Conservation (phyloP, 2,113 vertebrate species). For the Balaeniceps rex region DNA sequence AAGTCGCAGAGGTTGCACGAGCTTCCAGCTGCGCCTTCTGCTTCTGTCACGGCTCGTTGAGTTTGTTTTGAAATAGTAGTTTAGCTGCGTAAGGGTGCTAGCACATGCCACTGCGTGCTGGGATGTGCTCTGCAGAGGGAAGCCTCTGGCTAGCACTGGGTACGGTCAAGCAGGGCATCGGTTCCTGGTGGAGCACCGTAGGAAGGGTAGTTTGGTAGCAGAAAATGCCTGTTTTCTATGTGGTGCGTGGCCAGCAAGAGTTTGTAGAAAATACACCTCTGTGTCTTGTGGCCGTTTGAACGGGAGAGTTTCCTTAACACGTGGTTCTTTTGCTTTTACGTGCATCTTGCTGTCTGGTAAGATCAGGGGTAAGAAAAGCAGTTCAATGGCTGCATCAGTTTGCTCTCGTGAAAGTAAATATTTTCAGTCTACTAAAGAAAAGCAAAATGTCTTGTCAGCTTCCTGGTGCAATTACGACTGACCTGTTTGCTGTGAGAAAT, state of each 20-base stretch:
- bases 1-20: background rate
- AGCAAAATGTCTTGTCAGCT: background rate
- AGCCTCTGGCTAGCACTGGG: background rate
- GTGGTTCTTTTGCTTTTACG: fast-evolving
- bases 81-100: background rate
- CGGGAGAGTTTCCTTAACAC: background rate
- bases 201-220: background rate
- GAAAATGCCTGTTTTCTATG: fast-evolving
- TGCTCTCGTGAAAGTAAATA: background rate
- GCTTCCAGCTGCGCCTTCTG: background rate
- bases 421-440: background rate
- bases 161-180: fast-evolving
- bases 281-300: background rate
- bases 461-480: background rate
- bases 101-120: fast-evolving
- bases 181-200: background rate
- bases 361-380: background rate
- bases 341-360: background rate
- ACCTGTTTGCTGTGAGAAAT: background rate
- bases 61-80: background rate
- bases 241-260: background rate
- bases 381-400: background rate
- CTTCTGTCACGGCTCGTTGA: too few relatives aligned
- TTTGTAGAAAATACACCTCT: background rate
- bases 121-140: background rate